Conservation (phyloP, 53 echinoderm and acorn worm genomes). For the Paracentrotus lividus region DNA sequence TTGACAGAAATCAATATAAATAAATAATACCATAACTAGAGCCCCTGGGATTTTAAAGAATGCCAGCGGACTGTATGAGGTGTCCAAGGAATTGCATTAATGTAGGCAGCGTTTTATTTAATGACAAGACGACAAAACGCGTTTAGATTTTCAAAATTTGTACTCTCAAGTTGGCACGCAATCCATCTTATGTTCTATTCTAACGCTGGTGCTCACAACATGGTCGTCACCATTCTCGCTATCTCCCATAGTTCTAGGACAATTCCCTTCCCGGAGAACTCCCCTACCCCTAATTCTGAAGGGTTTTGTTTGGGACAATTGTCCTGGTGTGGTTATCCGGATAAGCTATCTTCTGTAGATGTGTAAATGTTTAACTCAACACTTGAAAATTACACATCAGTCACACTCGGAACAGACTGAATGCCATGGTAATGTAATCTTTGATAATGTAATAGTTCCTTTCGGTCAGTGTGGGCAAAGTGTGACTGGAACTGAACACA, state of each 20-base stretch:
- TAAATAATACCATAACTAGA: background rate
- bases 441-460: no score
- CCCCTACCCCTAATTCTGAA: no score
- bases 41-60: background rate
- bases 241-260: no score
- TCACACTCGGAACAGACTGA: no score
- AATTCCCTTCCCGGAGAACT: no score
- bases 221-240: background rate
- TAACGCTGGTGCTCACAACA: background rate
- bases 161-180: background rate
- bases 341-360: background rate
- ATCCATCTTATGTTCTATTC: background rate
- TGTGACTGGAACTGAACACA: constrained; percentile 53
- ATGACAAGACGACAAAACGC: background rate
- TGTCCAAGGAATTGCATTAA: constrained; percentile 44
- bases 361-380: constrained; percentile 30
- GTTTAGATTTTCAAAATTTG: background rate
- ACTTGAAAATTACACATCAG: background rate
- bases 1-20: background rate
- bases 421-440: no score
- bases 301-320: no score
- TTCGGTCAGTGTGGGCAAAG: no score
- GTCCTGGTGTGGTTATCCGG: no score
- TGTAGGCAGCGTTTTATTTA: background rate
- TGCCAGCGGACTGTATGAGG: background rate